Evolutionary conservation across 2,113 vertebrate species (phyloP), one percentile per base, ranked within the genome.

Genomic region (Eulemur rufifrons): DNA sequence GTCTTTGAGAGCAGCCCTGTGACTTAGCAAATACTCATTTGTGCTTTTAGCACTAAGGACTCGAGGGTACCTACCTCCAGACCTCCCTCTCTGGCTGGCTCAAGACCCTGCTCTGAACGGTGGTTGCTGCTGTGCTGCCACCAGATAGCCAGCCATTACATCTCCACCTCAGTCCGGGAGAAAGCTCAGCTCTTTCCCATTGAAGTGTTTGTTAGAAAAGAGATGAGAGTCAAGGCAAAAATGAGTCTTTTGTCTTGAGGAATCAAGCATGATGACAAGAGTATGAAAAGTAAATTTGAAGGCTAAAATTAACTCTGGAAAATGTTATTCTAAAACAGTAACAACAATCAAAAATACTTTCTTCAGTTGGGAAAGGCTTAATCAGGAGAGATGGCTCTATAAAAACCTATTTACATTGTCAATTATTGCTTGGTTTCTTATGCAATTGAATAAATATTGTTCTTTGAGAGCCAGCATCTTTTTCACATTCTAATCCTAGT

Each of bases 221-320:
- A 97, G 37, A 42, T 89, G 90, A 96, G 93, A 92, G 74, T 63
- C 92, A 96, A 97, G n/a, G 45, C 73, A 86, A 93, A 94, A 87
- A 21, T 32, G 25, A 2, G 66, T 73, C 93, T 96, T 87, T 54
- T n/a, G 37, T 39, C 2, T 87, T 93, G 78, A 96, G 71, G 50
- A 96, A 96, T 66, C 45, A 85, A 71, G 78, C 13, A 32, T 97
- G 73, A 94, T 91, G 92, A 86, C 92, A 94, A 94, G 92, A 95
- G 42, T 81, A 94, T 71, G 25, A 96, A 84, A 92, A 52, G 83
- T 76, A 71, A 97, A 74, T 83, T 89, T 80, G 80, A 25, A 93
- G 81, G n/a, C 92, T 73, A 94, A 92, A 97, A 92, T 59, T 96
- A 89, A 95, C 69, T 50, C 29, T 42, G 96, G 45, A 92, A 97